Evolutionary conservation across 2,113 vertebrate species (phyloP).

Genomic region (Procavia capensis): DNA sequence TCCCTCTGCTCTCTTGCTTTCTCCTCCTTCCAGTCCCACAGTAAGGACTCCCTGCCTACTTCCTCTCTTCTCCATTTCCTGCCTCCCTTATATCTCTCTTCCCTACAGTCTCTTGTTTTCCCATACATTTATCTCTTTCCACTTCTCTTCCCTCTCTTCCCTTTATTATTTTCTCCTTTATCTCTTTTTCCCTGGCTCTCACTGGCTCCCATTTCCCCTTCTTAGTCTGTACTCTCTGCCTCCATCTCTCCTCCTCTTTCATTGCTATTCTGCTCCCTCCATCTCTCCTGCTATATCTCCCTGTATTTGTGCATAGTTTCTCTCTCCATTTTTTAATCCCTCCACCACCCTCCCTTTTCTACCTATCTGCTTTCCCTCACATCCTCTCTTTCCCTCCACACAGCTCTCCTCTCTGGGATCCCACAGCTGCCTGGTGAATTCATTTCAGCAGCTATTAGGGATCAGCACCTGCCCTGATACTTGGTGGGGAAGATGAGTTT

Average conservation of each 20-base stretch:
- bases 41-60: not conserved
- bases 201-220: not conserved
- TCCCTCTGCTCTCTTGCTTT: not conserved
- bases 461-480: constrained; percentile 80
- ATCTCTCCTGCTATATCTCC: not conserved
- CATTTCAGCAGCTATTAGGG: constrained; percentile 80
- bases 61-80: not conserved
- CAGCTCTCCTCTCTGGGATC: constrained; percentile 41
- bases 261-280: not conserved
- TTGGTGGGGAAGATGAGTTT: constrained; percentile 79
- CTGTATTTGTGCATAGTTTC: not conserved
- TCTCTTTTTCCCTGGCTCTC: not conserved
- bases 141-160: not conserved
- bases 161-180: not conserved
- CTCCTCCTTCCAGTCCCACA: not conserved
- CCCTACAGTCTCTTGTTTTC: not conserved
- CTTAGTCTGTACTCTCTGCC: not conserved
- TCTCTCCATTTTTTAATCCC: not conserved
- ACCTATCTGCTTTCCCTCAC: not conserved
- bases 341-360: not conserved
- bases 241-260: not conserved
- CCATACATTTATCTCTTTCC: not conserved
- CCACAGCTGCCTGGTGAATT: constrained; percentile 71
- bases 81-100: not conserved
- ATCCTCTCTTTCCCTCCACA: not conserved